These are phyloP conservation scores for Myotis planiceps DNA, from an alignment of 2,797 vertebrate species.

Conservation along the genomic window DNA sequence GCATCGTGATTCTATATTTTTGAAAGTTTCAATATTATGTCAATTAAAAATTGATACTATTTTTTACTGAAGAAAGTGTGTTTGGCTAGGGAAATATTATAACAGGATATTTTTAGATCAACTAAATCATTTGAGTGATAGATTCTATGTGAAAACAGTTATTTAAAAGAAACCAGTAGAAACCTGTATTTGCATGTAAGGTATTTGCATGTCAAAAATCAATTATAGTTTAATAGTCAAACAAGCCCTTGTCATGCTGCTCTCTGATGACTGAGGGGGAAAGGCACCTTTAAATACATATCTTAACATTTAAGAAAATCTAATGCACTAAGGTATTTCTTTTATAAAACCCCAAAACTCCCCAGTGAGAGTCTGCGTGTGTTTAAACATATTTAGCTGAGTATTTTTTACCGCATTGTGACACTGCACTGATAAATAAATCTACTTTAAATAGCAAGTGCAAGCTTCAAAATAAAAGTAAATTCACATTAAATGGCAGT, in stretches of 20 bases:
- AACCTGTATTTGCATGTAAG: conserved; percentile 22
- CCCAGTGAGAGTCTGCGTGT: not conserved
- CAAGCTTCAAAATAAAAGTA: conserved; percentile 31
- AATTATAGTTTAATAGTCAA: conserved; percentile 20
- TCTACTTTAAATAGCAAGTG: not conserved
- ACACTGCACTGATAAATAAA: conserved; percentile 17
- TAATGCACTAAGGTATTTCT: not conserved
- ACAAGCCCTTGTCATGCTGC: not conserved
- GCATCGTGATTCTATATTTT: not conserved
- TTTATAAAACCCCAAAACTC: not conserved
- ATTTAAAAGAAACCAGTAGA: conserved; percentile 20
- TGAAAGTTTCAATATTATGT: not conserved
- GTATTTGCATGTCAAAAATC: conserved; percentile 48
- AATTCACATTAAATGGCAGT: not conserved
- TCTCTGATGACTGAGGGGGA: not conserved
- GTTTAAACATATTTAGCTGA: conserved; percentile 13
- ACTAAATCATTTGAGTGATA: conserved; percentile 28
- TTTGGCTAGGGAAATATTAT: conserved; percentile 37
- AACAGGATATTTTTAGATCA: not conserved
- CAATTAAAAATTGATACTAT: not conserved
- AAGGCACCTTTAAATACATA: not conserved
- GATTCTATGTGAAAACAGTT: conserved; percentile 12
- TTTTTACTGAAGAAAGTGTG: not conserved
- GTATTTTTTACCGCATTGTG: not conserved
- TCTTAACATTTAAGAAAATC: conserved; percentile 29